These are phyloP conservation scores for Tanytarsus gracilentus DNA, from an alignment of 2,888 invertebrate species.

Conservation along the genomic window DNA sequence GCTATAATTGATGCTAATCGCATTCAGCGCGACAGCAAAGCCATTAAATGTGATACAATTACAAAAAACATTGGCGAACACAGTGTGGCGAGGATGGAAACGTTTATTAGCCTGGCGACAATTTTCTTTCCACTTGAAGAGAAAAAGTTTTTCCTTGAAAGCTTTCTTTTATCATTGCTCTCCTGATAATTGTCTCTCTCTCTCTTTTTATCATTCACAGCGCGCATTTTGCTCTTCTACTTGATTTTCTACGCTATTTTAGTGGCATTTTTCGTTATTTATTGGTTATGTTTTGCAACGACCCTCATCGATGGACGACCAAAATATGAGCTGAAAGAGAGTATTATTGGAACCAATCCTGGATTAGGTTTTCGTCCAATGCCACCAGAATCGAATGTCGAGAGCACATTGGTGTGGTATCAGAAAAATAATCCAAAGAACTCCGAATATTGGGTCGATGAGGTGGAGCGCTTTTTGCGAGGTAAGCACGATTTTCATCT, in stretches of 20 bases:
- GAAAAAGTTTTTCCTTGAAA: not conserved
- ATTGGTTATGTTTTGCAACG: slow-evolving; percentile 89
- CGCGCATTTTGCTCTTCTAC: slow-evolving; percentile 92
- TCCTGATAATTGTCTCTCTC: not conserved
- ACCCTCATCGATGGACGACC: slow-evolving; percentile 77
- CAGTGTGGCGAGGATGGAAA: too few relatives aligned
- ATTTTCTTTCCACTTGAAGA: slow-evolving; percentile 9
- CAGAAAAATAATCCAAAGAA: slow-evolving; percentile 67
- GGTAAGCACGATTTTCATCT: slow-evolving; percentile 54
- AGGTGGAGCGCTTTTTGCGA: slow-evolving; percentile 65
- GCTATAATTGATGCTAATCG: not conserved
- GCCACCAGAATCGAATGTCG: slow-evolving; percentile 84
- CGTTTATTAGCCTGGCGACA: not conserved
- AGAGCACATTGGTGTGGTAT: slow-evolving; percentile 95
- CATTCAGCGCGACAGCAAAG: not conserved
- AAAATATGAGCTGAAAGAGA: slow-evolving; percentile 79
- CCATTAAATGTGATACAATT: not conserved
- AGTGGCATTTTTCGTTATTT: slow-evolving; percentile 89
- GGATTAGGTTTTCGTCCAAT: slow-evolving; percentile 96
- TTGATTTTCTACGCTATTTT: slow-evolving; percentile 88
- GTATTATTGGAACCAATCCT: slow-evolving; percentile 89
- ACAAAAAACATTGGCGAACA: too few relatives aligned
- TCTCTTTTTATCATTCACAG: slow-evolving; percentile 56
- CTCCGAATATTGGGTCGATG: slow-evolving; percentile 68
- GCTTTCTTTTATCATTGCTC: not conserved